Evolutionary conservation across 1,140 invertebrate species (phyloP).

Genomic region (Trissolcus basalis): DNA sequence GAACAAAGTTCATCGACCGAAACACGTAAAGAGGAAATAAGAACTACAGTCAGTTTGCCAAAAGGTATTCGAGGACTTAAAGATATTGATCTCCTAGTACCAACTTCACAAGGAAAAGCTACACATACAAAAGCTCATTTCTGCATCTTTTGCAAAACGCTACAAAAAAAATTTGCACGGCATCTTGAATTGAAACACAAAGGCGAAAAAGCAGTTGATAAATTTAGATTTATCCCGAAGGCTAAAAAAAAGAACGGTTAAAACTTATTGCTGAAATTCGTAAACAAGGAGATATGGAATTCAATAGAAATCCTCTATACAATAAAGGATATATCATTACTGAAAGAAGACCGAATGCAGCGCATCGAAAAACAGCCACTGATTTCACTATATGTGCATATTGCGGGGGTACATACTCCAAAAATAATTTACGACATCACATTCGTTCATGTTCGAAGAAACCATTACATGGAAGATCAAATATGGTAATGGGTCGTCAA

Average conservation of each 20-base stretch:
- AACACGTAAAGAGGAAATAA: too few species aligned
- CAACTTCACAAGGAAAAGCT: neutral
- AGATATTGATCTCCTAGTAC: neutral
- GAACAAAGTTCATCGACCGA: too few species aligned
- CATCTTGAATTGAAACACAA: neutral
- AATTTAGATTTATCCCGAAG: neutral
- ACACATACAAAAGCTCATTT: constrained; percentile 2
- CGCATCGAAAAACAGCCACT: neutral
- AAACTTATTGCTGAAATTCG: neutral
- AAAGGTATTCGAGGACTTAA: neutral
- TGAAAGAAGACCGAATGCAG: neutral
- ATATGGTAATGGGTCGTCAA: neutral
- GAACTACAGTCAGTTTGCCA: too few species aligned
- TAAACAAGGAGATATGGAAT: neutral
- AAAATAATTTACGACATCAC: too few species aligned
- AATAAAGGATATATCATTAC: neutral
- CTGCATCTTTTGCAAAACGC: neutral
- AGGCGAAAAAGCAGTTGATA: neutral
- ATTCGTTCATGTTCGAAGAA: neutral
- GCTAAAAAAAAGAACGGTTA: neutral
- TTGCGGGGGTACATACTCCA: neutral
- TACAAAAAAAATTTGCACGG: constrained; percentile 1
- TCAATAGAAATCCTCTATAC: neutral
- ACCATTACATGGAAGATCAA: neutral
- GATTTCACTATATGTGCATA: neutral